Evolutionary conservation across 2,888 invertebrate species (phyloP).

Genomic region (Rotaria magnacalcarata): DNA sequence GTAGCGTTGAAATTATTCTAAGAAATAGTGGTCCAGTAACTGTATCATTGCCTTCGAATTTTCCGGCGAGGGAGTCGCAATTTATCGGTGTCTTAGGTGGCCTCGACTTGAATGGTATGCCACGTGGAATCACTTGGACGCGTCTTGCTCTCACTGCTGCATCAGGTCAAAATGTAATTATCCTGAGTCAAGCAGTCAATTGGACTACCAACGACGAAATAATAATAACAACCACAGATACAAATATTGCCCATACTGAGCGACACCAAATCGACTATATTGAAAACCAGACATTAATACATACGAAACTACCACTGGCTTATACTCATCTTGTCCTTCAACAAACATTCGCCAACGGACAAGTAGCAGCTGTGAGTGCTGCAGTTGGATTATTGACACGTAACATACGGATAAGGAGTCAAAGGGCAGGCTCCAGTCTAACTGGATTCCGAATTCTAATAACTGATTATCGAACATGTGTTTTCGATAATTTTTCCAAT

Average conservation of each 20-base stretch:
- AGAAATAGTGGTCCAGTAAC: constrained; percentile 48
- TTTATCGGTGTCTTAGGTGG: constrained; percentile 51
- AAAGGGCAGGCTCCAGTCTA: constrained; percentile 46
- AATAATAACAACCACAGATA: constrained; percentile 51
- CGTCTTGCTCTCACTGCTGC: constrained; percentile 49
- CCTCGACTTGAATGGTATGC: constrained; percentile 52
- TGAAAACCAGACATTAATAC: constrained; percentile 48
- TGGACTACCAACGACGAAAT: constrained; percentile 52
- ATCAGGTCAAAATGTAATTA: constrained; percentile 49
- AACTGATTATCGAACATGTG: constrained; percentile 48
- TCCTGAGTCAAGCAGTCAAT: constrained; percentile 49
- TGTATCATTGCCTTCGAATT: constrained; percentile 47
- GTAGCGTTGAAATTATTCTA: constrained; percentile 47
- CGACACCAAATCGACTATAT: constrained; percentile 49
- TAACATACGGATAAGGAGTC: constrained; percentile 38
- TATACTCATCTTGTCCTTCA: constrained; percentile 50
- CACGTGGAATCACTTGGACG: constrained; percentile 50
- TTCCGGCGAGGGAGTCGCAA: constrained; percentile 47
- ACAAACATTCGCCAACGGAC: constrained; percentile 38
- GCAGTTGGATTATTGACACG: constrained; percentile 40
- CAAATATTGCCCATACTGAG: constrained; percentile 51
- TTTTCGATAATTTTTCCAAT: constrained; percentile 31
- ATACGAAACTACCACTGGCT: constrained; percentile 49
- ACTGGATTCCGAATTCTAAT: constrained; percentile 53
- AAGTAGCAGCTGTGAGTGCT: constrained; percentile 20